Conservation (phyloP, 2,797 vertebrate species). For the Numenius phaeopus region DNA sequence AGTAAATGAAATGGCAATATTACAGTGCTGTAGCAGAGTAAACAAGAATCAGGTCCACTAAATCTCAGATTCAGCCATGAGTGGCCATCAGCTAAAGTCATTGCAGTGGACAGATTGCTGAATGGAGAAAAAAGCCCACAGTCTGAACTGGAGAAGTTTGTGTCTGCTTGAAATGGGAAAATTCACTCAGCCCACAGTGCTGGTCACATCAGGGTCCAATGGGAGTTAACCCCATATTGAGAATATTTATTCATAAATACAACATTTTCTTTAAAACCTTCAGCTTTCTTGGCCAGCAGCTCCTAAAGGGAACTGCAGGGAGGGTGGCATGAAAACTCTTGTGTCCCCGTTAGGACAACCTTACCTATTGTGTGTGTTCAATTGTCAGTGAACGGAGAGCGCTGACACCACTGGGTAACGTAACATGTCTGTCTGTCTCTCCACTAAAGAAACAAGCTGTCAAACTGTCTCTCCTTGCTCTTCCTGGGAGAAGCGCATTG, state of each 20-base stretch:
- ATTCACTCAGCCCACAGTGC: neutral
- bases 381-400: neutral
- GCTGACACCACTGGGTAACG: neutral
- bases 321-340: neutral
- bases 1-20: neutral
- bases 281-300: neutral
- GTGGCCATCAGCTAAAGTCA: neutral
- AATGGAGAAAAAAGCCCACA: neutral
- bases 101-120: neutral
- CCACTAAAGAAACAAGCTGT: neutral
- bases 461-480: neutral
- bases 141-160: neutral
- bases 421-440: neutral
- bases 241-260: neutral
- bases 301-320: neutral
- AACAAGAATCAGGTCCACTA: neutral
- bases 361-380: neutral
- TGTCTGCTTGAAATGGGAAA: neutral
- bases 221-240: neutral
- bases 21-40: neutral
- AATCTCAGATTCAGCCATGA: neutral
- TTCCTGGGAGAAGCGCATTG: neutral
- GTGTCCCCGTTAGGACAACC: neutral
- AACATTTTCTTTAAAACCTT: neutral
- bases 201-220: accelerated